Conservation (phyloP, 2,113 vertebrate genomes). For the Apodemus sylvaticus region DNA sequence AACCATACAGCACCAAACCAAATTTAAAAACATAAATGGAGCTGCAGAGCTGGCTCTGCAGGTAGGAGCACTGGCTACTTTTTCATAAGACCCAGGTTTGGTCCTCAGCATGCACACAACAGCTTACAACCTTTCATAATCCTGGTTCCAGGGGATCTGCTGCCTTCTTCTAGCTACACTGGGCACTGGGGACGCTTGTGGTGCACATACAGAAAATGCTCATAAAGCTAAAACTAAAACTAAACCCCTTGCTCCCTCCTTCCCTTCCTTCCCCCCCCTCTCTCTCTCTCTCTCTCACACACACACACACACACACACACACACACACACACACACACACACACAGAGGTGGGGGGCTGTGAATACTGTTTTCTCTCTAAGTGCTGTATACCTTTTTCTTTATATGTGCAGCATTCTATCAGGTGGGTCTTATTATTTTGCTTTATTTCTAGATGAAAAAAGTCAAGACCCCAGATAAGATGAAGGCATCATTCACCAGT, state of each 20-base stretch:
- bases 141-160: not conserved
- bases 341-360: not conserved
- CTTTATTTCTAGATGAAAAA: not conserved
- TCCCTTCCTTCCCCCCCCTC: no score
- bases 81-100: not conserved
- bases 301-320: not conserved
- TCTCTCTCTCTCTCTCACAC: no score
- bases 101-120: not conserved
- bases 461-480: not conserved
- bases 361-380: not conserved
- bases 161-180: not conserved
- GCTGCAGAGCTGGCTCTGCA: not conserved
- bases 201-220: not conserved
- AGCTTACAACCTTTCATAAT: not conserved
- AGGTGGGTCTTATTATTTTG: not conserved
- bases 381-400: not conserved
- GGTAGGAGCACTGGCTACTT: not conserved
- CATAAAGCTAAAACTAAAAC: not conserved
- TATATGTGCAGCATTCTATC: no score
- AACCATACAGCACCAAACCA: not conserved
- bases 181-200: not conserved
- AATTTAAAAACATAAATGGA: slow-evolving; percentile 20
- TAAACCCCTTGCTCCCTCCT: no score
- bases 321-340: not conserved
- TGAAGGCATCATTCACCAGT: not conserved